phyloP scores from a whole-genome alignment of 2,797 vertebrate species.

The Smutsia gigantea region DNA sequence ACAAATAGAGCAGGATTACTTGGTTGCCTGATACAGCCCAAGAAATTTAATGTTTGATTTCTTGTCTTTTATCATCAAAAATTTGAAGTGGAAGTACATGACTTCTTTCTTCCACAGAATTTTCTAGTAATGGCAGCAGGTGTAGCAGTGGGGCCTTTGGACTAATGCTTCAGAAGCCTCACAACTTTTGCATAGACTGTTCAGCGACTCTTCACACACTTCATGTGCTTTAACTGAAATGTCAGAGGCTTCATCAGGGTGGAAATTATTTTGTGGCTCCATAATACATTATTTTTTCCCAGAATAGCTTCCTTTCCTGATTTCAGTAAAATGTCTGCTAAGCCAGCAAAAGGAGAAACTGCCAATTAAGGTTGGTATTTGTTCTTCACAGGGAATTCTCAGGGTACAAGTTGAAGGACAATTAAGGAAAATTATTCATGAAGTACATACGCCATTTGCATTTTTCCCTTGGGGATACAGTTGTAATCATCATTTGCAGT shows the following conservation, averaged over 20 bases:
- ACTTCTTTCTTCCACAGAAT: background rate
- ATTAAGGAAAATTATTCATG: constrained; percentile 13
- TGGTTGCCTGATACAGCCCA: background rate
- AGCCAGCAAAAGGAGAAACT: background rate
- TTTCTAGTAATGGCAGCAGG: background rate
- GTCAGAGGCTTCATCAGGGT: background rate
- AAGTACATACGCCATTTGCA: background rate
- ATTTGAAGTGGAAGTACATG: background rate
- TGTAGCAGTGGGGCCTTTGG: background rate
- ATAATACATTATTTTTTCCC: background rate
- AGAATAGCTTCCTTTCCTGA: background rate
- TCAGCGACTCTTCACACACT: background rate
- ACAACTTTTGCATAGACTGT: background rate
- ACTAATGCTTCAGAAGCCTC: background rate
- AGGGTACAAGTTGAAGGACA: background rate
- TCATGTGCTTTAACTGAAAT: constrained; percentile 11
- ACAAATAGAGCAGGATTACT: background rate
- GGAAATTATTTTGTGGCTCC: background rate
- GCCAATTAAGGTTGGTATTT: background rate
- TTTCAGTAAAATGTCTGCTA: constrained; percentile 4
- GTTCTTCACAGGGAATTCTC: constrained; percentile 8
- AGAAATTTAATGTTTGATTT: background rate
- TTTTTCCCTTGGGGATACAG: constrained; percentile 7
- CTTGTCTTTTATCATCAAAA: background rate
- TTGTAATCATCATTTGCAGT: background rate